Conservation (phyloP, 2,888 invertebrate genomes). For the Pammene fasciana region DNA sequence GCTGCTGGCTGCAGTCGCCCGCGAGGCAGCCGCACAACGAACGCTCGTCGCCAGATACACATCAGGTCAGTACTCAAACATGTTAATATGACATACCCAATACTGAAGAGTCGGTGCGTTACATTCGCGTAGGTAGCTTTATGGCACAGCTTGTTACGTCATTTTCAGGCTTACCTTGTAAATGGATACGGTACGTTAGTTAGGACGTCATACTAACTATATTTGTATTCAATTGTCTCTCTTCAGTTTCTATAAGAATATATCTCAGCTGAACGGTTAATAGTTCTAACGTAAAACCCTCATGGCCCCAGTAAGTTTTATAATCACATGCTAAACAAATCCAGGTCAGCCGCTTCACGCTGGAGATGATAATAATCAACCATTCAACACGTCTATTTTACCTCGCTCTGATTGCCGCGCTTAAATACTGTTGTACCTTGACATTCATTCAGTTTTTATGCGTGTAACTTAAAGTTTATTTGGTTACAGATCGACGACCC, state of each 20-base stretch:
- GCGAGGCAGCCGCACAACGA: conserved; percentile 74
- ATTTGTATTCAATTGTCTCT: no score
- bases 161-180: no score
- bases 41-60: conserved; percentile 74
- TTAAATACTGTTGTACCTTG: conserved; percentile 26
- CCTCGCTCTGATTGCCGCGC: conserved; percentile 25
- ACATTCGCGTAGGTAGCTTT: no score
- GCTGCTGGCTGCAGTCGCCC: conserved; percentile 87
- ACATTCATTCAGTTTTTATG: conserved; percentile 23
- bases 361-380: conserved; percentile 13
- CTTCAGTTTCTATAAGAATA: no score
- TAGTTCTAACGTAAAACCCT: no score
- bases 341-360: conserved; percentile 18
- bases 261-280: no score
- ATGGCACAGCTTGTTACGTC: no score
- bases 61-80: conserved; percentile 64
- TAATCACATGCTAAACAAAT: conserved; percentile 2
- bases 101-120: no score
- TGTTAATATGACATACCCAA: not conserved
- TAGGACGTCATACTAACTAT: no score
- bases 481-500: conserved; percentile 85
- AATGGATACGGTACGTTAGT: no score
- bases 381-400: conserved; percentile 15
- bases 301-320: no score
- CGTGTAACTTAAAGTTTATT: conserved; percentile 17